Evolutionary conservation across 2,888 invertebrate species (phyloP).

Genomic region (Drosophila rellima): DNA sequence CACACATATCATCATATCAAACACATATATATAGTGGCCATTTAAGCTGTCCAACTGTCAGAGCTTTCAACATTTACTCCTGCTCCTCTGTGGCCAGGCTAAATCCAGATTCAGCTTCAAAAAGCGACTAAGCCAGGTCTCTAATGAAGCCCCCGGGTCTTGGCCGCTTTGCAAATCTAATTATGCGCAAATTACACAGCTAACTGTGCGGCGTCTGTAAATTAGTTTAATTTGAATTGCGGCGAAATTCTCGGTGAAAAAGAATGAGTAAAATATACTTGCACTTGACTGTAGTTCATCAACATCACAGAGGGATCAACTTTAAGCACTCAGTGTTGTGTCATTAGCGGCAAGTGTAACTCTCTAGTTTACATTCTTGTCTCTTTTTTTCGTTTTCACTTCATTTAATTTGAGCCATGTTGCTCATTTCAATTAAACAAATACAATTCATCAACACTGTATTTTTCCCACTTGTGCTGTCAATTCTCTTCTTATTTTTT

Average conservation of each 20-base stretch:
- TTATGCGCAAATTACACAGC: constrained; percentile 66
- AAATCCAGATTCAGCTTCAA: neutral
- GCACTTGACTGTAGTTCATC: constrained; percentile 3
- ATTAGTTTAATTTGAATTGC: constrained; percentile 62
- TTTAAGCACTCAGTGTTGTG: constrained; percentile 22
- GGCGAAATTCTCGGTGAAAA: constrained; percentile 9
- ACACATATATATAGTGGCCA: constrained; percentile 39
- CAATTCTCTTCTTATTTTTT: no score
- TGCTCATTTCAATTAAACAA: neutral
- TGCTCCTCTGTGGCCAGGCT: neutral
- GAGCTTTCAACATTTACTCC: neutral
- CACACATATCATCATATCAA: constrained; percentile 35
- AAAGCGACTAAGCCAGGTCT: neutral
- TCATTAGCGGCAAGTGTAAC: constrained; percentile 36
- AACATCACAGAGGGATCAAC: constrained; percentile 23
- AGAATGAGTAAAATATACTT: neutral
- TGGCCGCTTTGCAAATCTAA: constrained; percentile 43
- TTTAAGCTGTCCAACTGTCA: constrained; percentile 35
- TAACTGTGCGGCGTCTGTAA: constrained; percentile 54
- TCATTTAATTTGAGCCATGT: constrained; percentile 34
- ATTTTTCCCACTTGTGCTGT: no score
- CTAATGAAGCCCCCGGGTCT: constrained; percentile 34
- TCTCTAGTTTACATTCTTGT: neutral
- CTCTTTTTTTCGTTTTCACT: neutral
- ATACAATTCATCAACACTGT: no score